Evolutionary conservation across 2,113 vertebrate species (phyloP), one percentile per base, ranked within the genome.

Genomic region (Drymodes brunneopygia): DNA sequence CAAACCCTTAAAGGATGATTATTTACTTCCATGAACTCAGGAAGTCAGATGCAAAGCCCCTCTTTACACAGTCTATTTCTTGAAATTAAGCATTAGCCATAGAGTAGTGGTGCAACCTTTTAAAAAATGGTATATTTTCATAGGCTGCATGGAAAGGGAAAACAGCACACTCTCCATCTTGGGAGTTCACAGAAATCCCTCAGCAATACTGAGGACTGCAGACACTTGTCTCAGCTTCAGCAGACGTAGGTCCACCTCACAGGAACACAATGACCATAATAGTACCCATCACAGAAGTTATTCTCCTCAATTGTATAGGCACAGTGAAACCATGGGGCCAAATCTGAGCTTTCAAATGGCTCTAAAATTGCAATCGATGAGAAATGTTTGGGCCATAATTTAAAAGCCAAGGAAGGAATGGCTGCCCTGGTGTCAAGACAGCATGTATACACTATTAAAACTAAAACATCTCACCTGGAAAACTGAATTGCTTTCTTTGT

Each of bases 271-370:
- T 94, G 92, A 96, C 94, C 75, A 25, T 97, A 97, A 98, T 94
- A 92, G 89, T 88, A 70, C 40, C 91, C 91, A 97, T 97, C 96
- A 98, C 69, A 87, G 93, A 93, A 13, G 33, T 84, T 95, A 96
- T 98, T 98, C 96, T 96, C 87, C 86, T 97, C 96, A 97, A 97
- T 98, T 97, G 96, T 97, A 92, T 91, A 96, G 93, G 77, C 88
- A 93, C 90, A 85, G 95, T 47, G 97, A 98, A 97, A 96, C 95
- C 88, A 53, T 77, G 86, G 92, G 90, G 94, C 93, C 81, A 96
- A 97, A 97, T 94, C 94, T 80, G 91, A 88, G 95, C 64, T 96
- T 96, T 86, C 94, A 97, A 97, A 97, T 97, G 94, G 92, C 86
- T 98, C 91, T 93, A 96, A 96, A 98, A 97, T 85, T 97, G 95